Evolutionary conservation across 1,140 invertebrate genomes (phyloP), one percentile per base, ranked within the genome.

Genomic region (Pomacea maculata): DNA sequence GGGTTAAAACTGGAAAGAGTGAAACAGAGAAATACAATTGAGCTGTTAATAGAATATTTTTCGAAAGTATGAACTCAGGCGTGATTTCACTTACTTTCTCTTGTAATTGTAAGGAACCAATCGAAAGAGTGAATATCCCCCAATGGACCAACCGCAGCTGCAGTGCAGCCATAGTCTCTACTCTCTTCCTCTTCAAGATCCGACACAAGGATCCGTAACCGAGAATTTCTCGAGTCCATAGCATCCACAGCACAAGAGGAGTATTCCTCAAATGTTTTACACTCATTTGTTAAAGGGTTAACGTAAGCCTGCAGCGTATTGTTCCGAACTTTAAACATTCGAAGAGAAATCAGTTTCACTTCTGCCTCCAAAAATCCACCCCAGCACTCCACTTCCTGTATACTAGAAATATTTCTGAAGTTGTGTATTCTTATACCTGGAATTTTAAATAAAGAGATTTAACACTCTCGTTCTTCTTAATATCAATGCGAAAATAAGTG

Each of bases 311-410:
- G 64, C 8, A 78, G 63, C 15, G 64, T 52, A 7, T 57, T 64
- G 17, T 78, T 52, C 1, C 45, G 64, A 34, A 78, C 21, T 6
- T 19, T 78, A n/a, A 78, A 57, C 34, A 78, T 15, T 68, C 67
- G 64, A 57, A 77, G 21, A 8, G 75, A 77, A 63, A 77, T 34
- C 34, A 77, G 29, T 52, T 65, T 77, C 61, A 77, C 75, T 65
- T 77, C 75, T 25, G 75, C 14, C 12, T 77, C 29, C 63, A 77
- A n/a, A 17, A 29, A 54, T 67, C 75, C 63, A 45, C 75, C 75
- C 75, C 61, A 65, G 63, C 75, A 77, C 34, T 67, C 75, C 17
- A 77, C 75, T 77, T 77, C 75, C 75, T 77, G 75, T 67, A 77
- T 63, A 65, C 75, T 77, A 25, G 75, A 52, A 67, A 77, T 67